Conservation (phyloP, 2,797 vertebrate genomes). For the Paguma larvata region DNA sequence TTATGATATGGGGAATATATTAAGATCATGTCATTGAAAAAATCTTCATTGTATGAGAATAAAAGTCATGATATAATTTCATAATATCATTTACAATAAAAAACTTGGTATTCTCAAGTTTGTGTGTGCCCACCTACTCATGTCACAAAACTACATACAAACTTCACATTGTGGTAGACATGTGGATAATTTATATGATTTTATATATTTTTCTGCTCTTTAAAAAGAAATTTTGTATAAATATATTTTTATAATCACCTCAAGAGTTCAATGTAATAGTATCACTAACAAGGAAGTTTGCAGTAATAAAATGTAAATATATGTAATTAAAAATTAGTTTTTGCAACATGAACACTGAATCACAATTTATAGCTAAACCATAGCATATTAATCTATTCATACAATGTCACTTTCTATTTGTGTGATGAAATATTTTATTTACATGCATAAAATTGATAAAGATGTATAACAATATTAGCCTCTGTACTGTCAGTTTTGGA, state of each 20-base stretch:
- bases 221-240: not conserved
- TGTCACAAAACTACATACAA: not conserved
- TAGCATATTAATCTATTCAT: conserved; percentile 56
- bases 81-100: not conserved
- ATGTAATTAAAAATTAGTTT: conserved; percentile 58
- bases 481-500: conserved; percentile 11
- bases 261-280: conserved; percentile 19
- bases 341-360: conserved; percentile 10
- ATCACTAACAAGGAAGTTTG: not conserved
- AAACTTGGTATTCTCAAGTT: not conserved
- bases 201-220: not conserved
- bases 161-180: not conserved
- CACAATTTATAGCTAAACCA: conserved; percentile 41
- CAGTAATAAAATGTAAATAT: conserved; percentile 47
- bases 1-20: not conserved
- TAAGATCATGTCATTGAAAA: not conserved
- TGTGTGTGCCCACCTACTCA: not conserved
- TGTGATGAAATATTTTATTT: conserved; percentile 58
- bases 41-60: not conserved
- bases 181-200: not conserved
- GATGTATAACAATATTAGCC: conserved; percentile 61
- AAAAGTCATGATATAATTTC: not conserved
- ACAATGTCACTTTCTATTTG: conserved; percentile 50
- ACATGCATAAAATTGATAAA: conserved; percentile 55
- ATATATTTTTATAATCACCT: not conserved